These are phyloP conservation scores for Bombylius discolor DNA, from an alignment of 2,888 invertebrate genomes.

Conservation along the genomic window DNA sequence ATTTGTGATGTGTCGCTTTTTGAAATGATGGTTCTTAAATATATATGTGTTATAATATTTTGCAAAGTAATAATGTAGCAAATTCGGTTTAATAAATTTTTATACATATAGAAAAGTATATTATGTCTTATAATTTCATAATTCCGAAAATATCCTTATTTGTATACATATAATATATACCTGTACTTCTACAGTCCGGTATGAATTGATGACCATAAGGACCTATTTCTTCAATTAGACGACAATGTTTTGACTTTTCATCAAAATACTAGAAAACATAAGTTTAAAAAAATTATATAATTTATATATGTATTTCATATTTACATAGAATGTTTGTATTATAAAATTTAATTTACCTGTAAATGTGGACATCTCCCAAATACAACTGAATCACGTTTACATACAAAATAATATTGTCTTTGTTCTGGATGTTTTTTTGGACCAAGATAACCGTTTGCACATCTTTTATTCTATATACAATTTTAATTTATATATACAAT, in stretches of 20 bases:
- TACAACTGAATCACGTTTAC: slow-evolving; percentile 31
- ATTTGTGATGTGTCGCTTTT: too few relatives aligned
- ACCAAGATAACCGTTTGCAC: slow-evolving; percentile 29
- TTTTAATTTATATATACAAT: too few relatives aligned
- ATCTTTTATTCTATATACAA: slow-evolving; percentile 26
- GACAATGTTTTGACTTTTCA: background rate
- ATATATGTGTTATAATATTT: too few relatives aligned
- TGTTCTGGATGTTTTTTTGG: slow-evolving; percentile 33
- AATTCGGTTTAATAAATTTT: too few relatives aligned
- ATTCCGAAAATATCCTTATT: too few relatives aligned
- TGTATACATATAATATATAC: background rate
- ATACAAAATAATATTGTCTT: slow-evolving; percentile 36
- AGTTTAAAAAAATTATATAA: background rate
- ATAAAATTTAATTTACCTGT: slow-evolving; percentile 20
- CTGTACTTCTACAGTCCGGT: background rate
- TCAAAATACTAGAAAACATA: background rate
- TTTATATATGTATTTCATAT: background rate
- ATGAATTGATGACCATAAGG: background rate
- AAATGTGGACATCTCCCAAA: slow-evolving; percentile 32
- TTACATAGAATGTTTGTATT: too few relatives aligned
- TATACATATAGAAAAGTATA: too few relatives aligned
- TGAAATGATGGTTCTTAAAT: too few relatives aligned
- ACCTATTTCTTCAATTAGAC: background rate
- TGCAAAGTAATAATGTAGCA: too few relatives aligned
- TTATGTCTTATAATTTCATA: background rate